Base-by-base conservation (phyloP, 1,140 invertebrate species). In the Drosophila eugracilis region DNA sequence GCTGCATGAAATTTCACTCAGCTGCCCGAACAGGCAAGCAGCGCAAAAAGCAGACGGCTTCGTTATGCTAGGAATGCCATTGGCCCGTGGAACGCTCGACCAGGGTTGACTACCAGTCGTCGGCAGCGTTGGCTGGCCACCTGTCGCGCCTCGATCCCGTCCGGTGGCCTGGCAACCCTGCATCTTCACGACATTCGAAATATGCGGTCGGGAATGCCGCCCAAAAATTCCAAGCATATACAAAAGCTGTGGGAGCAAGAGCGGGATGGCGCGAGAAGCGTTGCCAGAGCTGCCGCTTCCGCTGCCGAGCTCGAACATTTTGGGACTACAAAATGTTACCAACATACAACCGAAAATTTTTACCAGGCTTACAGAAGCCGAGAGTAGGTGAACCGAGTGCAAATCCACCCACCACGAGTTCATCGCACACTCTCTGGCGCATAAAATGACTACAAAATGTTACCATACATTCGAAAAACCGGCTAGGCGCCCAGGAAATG, bases 1-100 rank as follows among this genome's bases (percentile, higher is more conserved):
- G 72, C 77, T 90, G 89, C 88, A 90, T 90, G 83, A 83, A 84
- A 90, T 88, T 84, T 88, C 88, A 90, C 78, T 88, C 83, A 86
- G 72, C 75, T 73, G 72, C 81, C 76, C 62, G 80, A 85, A 85
- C 80, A 85, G 80, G 80, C 81, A 57, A 85, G 21, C 80, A 85
- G 80, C 76, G 75, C 47, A 47, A 71, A 74, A 74, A 80, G 67
- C 76, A 77, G 81, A 86, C 81, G 75, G 52, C 57, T 79, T 77
- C 54, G 80, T 79, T 86, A 85, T 85, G 80, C 62, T 67, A 76
- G 80, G 80, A 85, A 85, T 85, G 80, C 66, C 63, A 53, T 19
- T 55, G 54, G 71, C 49, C 63, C 62, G 81, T 83, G 67, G 57
- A 78, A 65, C 63, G 59, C 59, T 44, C 62, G 49, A 19, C 45